Base-by-base conservation (phyloP, 2,888 invertebrate genomes). In the Calliopum simillimum region DNA sequence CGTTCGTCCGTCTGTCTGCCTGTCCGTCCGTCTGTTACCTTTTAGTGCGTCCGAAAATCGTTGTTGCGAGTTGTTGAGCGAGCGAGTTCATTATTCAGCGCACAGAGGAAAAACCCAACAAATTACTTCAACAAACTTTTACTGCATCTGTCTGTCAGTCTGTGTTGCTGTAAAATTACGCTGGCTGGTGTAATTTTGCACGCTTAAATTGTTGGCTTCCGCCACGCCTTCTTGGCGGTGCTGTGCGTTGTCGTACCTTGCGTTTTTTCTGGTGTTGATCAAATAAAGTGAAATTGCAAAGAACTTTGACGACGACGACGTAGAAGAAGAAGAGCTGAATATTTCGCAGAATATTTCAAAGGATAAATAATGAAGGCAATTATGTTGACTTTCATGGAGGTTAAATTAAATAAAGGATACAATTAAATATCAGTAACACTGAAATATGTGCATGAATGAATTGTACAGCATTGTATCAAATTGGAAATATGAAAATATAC, bases 1-100 rank as follows among this genome's bases (percentile, higher is more conserved):
- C 33, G 4, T 1, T 6, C 33, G 33, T 33, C 33, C 33, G 33
- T 33, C 3, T 33, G n/a, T n/a, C n/a, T n/a, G n/a, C n/a, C n/a
- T n/a, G n/a, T n/a, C n/a, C n/a, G n/a, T n/a, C n/a, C n/a, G n/a
- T n/a, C n/a, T n/a, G n/a, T 8, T 33, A 33, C 33, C 33, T 8
- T 33, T 8, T 4, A 33, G 33, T 33, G 33, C 8, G 33, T 33
- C 33, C 33, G 8, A 33, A 4, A 33, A 1, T 33, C 8, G 33
- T 33, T 33, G 33, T 33, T 33, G 8, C 33, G 8, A 8, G 33
- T 33, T 33, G 33, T 33, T 33, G 47, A 76, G 77, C 74, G 78
- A 80, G 80, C 76, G 77, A 79, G 75, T 79, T 80, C 78, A 76
- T 79, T 79, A 79, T 76, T 75, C 73, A 71, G 71, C 63, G 47